phyloP scores from a whole-genome alignment of 2,797 vertebrate species.

The Macrochelys suwanniensis region DNA sequence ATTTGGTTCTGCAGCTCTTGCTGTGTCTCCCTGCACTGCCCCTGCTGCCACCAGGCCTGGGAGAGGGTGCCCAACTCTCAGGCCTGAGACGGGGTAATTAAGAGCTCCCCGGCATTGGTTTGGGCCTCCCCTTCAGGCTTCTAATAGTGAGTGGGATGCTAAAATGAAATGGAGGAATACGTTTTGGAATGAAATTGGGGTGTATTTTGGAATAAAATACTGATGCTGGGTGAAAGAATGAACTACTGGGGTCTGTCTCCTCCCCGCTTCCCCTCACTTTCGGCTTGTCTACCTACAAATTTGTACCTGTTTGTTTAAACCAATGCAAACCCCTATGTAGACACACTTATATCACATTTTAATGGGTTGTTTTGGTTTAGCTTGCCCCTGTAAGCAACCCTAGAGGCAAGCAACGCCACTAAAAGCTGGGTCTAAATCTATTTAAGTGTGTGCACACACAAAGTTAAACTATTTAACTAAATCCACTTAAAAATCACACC shows the following conservation, averaged over 20 bases:
- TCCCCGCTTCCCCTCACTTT: neutral
- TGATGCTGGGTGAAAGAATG: neutral
- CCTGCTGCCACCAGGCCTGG: neutral
- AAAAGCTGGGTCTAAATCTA: neutral
- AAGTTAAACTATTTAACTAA: neutral
- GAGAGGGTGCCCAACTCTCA: neutral
- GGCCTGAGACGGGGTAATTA: neutral
- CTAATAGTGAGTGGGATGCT: neutral
- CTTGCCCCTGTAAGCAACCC: neutral
- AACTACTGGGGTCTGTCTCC: neutral
- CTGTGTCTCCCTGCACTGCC: neutral
- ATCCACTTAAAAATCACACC: neutral
- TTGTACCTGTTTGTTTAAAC: neutral
- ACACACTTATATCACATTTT: neutral
- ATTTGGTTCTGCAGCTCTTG: constrained; percentile 7
- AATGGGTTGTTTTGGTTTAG: neutral
- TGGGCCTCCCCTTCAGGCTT: neutral
- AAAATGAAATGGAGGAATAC: neutral
- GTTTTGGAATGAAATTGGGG: neutral
- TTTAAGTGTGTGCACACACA: neutral
- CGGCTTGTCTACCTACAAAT: neutral
- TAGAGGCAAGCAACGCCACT: neutral
- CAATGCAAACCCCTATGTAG: neutral
- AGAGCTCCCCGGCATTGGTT: neutral
- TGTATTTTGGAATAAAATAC: neutral